A percentile compares a stretch with the other conserved stretches of the same genome.
Conservation (phyloP, 2,888 invertebrate species). For the Pollenia griseotomentosa region DNA sequence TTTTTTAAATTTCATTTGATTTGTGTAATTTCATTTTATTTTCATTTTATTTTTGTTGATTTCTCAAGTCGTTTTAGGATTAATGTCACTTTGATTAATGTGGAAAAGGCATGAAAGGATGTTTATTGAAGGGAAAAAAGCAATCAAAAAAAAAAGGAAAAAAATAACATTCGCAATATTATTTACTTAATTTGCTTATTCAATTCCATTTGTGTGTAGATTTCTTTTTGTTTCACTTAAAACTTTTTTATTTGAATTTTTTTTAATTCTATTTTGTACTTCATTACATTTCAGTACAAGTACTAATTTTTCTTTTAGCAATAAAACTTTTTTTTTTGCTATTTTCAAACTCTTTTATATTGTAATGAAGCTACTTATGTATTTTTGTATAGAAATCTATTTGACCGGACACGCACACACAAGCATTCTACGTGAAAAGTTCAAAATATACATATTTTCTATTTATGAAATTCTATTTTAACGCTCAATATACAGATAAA, state of each 20-base stretch:
- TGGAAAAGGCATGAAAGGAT: background rate
- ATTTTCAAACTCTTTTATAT: constrained; percentile 14
- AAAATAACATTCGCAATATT: constrained; percentile 45
- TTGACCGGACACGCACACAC: background rate
- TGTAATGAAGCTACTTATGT: constrained; percentile 21
- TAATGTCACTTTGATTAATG: constrained; percentile 50
- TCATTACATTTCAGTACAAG: constrained; percentile 42
- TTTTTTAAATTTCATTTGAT: constrained; percentile 31
- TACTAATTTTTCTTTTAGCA: constrained; percentile 35
- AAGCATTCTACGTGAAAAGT: too few species aligned
- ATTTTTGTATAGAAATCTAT: background rate
- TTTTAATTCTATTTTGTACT: constrained; percentile 18
- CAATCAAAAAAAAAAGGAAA: constrained; percentile 23
- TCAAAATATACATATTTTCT: constrained; percentile 4
- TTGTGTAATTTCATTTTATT: constrained; percentile 29
- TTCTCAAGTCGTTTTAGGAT: constrained; percentile 26
- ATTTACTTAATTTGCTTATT: constrained; percentile 44
- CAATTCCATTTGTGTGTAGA: constrained; percentile 46
- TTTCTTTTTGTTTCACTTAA: constrained; percentile 21
- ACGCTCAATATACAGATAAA: background rate
- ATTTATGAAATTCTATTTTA: background rate
- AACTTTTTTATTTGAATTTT: constrained; percentile 17
- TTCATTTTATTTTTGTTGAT: constrained; percentile 16
- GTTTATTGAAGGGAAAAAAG: background rate
- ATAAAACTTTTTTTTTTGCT: constrained; percentile 31